Percentiles rank a stretch among this genome's conserved stretches.
phyloP scores from a whole-genome alignment of 1,140 invertebrate species.

The Diabrotica undecimpunctata region DNA sequence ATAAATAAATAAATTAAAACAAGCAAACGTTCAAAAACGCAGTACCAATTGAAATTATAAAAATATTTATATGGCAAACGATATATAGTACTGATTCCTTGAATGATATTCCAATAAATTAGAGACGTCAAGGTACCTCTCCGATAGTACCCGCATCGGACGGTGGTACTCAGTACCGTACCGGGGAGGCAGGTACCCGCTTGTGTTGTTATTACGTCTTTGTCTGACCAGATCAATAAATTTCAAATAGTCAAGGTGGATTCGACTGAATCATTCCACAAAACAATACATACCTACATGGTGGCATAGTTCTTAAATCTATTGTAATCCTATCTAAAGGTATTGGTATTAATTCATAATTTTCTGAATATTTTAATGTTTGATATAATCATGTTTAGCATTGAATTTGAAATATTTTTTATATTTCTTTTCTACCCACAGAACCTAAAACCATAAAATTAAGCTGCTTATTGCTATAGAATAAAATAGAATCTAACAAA shows the following conservation, averaged over 20 bases:
- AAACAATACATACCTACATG: too few species aligned
- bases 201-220: not conserved
- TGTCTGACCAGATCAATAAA: not conserved
- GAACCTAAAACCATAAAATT: too few species aligned
- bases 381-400: too few species aligned
- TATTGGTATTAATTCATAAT: too few species aligned
- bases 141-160: not conserved
- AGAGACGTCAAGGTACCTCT: not conserved
- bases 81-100: constrained; percentile 2
- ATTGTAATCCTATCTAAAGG: too few species aligned
- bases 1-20: constrained; percentile 1
- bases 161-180: not conserved
- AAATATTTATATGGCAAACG: constrained; percentile 2
- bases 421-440: too few species aligned
- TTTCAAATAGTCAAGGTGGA: not conserved
- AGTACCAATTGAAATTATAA: constrained; percentile 3
- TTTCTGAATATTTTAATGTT: too few species aligned
- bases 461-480: too few species aligned
- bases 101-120: constrained; percentile 3
- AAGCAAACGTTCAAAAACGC: not conserved
- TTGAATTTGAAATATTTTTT: too few species aligned
- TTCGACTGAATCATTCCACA: too few species aligned
- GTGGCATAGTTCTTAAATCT: too few species aligned
- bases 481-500: too few species aligned
- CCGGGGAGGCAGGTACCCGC: not conserved